A percentile compares a stretch with the other conserved stretches of the same genome.
Conservation (phyloP, 2,113 vertebrate species). For the Orthonyx spaldingii region DNA sequence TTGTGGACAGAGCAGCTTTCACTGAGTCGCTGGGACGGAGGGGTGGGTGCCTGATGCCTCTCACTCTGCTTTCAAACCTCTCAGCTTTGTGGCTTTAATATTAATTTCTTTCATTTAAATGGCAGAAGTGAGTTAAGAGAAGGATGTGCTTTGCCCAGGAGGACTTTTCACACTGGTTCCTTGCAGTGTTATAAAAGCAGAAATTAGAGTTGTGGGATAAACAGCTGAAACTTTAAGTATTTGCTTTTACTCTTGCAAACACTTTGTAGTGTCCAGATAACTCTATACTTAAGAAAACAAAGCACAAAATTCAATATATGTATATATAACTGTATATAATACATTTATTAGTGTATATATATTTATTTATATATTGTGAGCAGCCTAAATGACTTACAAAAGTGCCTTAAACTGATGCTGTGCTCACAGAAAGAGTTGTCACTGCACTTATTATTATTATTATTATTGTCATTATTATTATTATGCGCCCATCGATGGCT, state of each 20-base stretch:
- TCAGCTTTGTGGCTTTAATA: background rate
- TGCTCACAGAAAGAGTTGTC: background rate
- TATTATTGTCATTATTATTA: no score
- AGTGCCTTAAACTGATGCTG: background rate
- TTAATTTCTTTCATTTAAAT: background rate
- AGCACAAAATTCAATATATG: background rate
- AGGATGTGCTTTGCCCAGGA: background rate
- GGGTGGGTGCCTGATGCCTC: background rate
- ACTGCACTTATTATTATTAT: no score
- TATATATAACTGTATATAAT: background rate
- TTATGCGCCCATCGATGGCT: background rate
- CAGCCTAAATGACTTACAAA: background rate
- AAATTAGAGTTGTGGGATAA: background rate
- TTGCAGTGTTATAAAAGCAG: background rate
- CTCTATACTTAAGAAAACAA: background rate
- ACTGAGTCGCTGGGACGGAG: rapidly evolving
- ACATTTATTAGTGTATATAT: background rate
- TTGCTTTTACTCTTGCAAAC: background rate
- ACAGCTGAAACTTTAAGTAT: background rate
- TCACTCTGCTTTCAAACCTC: background rate
- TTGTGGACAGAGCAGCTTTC: background rate
- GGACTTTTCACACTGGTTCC: background rate
- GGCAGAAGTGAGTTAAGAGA: background rate
- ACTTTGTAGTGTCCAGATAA: background rate
- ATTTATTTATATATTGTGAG: background rate